Evolutionary conservation across 2,797 vertebrate species (phyloP), one percentile per base, ranked within the genome.

Genomic region (Schizopygopsis pylzovi): DNA sequence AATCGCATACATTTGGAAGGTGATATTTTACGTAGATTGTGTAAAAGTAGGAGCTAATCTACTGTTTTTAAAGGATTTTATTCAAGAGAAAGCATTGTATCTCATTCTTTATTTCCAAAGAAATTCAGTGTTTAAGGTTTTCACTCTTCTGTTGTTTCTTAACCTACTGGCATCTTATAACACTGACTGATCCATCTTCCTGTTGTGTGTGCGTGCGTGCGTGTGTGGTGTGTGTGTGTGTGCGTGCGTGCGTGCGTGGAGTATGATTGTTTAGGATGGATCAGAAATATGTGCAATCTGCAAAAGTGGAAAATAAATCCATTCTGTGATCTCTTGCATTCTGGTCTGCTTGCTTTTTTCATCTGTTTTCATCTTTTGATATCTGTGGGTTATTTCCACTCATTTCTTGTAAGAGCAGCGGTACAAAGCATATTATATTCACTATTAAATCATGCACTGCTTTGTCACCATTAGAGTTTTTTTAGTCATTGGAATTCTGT

Each of bases 271-370:
- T 84, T 90, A 84, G 54, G 89, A 89, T 70, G 83, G 61, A 87
- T 89, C 88, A 85, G 85, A 87, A 78, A 91, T 85, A 87, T 59
- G 88, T 94, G 92, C 93, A 91, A 87, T 87, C 82, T 92, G 91
- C 92, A 90, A 86, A 86, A 79, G 84, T 89, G 88, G 88, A 93
- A 89, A 93, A 93, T 92, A 94, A 94, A 94, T 90, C 91, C 90
- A 90, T 92, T 89, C 88, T 93, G 88, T 90, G 88, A 82, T 87
- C 87, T 90, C 89, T 92, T 89, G 76, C 88, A 89, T 89, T 90
- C 89, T 87, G 85, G 85, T 86, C 92, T 92, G 93, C 92, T 92
- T 94, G 90, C 90, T 93, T 94, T 86, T 92, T 82, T 86, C 37
- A 89, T 89, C 91, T 86, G 47, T 81, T 85, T 76, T 73, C 43